A percentile compares a stretch with the other conserved stretches of the same genome.
Evolutionary conservation across 2,888 invertebrate species (phyloP).

Genomic region (Hirtodrosophila duncani): DNA sequence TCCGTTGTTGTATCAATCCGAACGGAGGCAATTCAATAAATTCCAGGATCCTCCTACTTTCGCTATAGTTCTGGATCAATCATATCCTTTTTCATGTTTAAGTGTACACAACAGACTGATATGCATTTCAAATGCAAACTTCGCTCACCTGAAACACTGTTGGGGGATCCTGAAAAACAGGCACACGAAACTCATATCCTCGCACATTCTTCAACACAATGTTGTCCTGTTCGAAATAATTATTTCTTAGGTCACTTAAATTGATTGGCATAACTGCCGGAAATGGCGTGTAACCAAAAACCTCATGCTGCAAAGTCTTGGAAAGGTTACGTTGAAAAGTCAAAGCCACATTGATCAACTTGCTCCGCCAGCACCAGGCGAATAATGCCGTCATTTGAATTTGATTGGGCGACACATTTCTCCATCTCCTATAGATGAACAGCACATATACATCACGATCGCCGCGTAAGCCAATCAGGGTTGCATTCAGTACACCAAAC

Average conservation of each 20-base stretch:
- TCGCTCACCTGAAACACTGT: slow-evolving; percentile 32
- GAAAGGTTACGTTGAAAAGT: slow-evolving; percentile 4
- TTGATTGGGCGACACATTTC: neutral
- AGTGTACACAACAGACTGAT: no score
- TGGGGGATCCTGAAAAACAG: slow-evolving; percentile 29
- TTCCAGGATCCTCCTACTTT: no score
- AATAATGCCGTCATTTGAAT: slow-evolving; percentile 23
- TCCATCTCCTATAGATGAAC: slow-evolving; percentile 7
- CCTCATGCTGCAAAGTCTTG: slow-evolving; percentile 7
- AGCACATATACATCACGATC: slow-evolving; percentile 24
- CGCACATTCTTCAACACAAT: slow-evolving; percentile 15
- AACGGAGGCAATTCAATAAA: no score
- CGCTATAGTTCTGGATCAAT: no score
- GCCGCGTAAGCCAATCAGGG: slow-evolving; percentile 27
- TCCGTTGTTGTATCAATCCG: no score
- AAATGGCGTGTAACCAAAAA: slow-evolving; percentile 45
- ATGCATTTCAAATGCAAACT: no score
- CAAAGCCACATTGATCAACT: slow-evolving; percentile 35
- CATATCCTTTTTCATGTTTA: no score
- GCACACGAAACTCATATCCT: slow-evolving; percentile 39
- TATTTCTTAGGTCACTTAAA: slow-evolving; percentile 13
- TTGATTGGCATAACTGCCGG: slow-evolving; percentile 25
- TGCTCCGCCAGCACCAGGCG: slow-evolving; percentile 43
- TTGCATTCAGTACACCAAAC: slow-evolving; percentile 14
- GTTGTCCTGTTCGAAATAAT: slow-evolving; percentile 16